Evolutionary conservation across 2,797 vertebrate species (phyloP).

Genomic region (Xerus rutilus): DNA sequence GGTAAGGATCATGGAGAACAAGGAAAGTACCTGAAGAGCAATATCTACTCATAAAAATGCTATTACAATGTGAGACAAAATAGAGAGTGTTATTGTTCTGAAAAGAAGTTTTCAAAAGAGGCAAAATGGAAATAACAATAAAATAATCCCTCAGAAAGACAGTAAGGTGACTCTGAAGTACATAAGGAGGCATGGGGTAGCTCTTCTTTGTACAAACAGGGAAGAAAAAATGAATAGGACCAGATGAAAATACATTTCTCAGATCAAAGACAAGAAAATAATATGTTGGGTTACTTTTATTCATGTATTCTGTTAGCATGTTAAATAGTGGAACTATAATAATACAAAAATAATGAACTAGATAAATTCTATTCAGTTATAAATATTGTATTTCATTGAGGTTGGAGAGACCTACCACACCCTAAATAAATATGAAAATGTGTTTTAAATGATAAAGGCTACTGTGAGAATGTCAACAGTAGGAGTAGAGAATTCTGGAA

Average conservation of each 20-base stretch:
- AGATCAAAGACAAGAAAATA: neutral
- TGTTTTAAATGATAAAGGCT: neutral
- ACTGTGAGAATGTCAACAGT: neutral
- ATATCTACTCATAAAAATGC: neutral
- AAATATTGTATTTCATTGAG: neutral
- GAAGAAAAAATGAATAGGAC: neutral
- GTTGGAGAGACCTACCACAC: neutral
- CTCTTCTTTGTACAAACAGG: neutral
- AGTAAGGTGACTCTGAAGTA: neutral
- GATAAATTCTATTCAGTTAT: neutral
- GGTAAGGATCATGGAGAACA: neutral
- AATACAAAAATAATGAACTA: neutral
- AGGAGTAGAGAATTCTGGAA: neutral
- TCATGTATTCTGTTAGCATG: neutral
- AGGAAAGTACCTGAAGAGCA: neutral
- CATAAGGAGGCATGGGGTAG: neutral
- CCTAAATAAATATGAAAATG: neutral
- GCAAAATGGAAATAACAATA: neutral
- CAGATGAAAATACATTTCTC: neutral
- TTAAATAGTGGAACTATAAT: neutral
- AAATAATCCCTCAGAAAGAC: neutral
- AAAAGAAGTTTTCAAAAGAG: neutral
- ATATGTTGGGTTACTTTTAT: neutral
- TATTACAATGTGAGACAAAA: neutral
- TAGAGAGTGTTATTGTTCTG: neutral